Conservation (phyloP, 2,113 vertebrate genomes). For the Epinephelus cyanopodus region DNA sequence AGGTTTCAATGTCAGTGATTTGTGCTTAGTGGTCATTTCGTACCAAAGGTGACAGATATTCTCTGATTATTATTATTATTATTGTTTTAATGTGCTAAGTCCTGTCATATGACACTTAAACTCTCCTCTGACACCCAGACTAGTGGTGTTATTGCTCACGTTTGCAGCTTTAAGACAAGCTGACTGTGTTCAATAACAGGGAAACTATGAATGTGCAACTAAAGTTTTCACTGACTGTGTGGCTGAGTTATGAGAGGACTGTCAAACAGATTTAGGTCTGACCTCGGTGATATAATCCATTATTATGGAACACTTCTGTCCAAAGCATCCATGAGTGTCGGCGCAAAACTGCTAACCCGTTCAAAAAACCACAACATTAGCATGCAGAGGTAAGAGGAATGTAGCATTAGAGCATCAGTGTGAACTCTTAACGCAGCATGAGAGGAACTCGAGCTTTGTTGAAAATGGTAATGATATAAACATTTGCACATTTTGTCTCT, state of each 20-base stretch:
- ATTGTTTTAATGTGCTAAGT: neutral
- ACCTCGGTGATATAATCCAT: neutral
- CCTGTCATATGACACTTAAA: neutral
- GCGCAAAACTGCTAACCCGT: neutral
- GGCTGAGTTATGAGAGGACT: neutral
- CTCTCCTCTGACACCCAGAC: neutral
- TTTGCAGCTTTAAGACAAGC: neutral
- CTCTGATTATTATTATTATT: too few relatives aligned
- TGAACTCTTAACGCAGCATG: neutral
- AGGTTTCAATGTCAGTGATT: neutral
- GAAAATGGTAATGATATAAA: neutral
- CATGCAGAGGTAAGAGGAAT: too few relatives aligned
- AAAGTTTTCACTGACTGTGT: neutral
- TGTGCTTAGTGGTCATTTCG: neutral
- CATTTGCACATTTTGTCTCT: neutral
- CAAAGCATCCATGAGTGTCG: neutral
- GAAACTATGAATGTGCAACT: neutral
- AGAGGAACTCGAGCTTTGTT: rapidly evolving
- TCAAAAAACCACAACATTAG: neutral
- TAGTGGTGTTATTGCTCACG: neutral
- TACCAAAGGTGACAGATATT: neutral
- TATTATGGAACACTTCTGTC: neutral
- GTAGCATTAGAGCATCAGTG: neutral
- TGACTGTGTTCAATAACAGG: neutral
- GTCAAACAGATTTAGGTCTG: neutral